Conservation (phyloP, 92 coral and sea anemone genomes). For the Muricea muricata region DNA sequence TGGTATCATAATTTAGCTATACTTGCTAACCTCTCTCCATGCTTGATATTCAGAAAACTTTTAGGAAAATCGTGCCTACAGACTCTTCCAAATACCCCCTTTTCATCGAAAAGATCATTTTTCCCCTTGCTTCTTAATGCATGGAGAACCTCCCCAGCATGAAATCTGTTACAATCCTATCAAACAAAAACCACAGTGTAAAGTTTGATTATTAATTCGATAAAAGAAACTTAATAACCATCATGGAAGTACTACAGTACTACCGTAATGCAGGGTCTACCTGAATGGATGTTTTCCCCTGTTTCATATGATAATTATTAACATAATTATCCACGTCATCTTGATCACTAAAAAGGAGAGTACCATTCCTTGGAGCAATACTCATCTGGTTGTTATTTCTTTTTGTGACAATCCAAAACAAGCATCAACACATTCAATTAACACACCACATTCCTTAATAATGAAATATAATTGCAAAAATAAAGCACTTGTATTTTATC, state of each 20-base stretch:
- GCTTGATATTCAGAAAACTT: slow-evolving; percentile 10
- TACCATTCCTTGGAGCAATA: slow-evolving; percentile 60
- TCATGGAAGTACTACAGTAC: too few species aligned
- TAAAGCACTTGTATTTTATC: too few species aligned
- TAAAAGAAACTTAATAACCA: too few species aligned
- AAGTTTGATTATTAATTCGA: neutral
- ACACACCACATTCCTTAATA: slow-evolving; percentile 65
- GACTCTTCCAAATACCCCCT: too few species aligned
- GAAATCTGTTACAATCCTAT: slow-evolving; percentile 71
- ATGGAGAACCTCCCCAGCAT: slow-evolving; percentile 77
- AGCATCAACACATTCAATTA: slow-evolving; percentile 78
- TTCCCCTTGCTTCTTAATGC: slow-evolving; percentile 72
- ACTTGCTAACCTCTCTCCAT: slow-evolving; percentile 31
- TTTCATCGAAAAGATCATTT: slow-evolving; percentile 72
- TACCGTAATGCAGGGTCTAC: too few species aligned
- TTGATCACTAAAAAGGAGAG: slow-evolving; percentile 71
- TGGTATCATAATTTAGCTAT: too few species aligned
- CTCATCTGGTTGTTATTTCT: slow-evolving; percentile 53
- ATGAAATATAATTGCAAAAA: neutral
- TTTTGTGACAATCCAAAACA: too few species aligned
- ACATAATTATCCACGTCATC: slow-evolving; percentile 74
- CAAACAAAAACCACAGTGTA: neutral
- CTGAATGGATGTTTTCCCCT: slow-evolving; percentile 50
- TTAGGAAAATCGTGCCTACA: slow-evolving; percentile 36
- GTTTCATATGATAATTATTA: too few species aligned